Evolutionary conservation across 2,113 vertebrate genomes (phyloP).

Genomic region (Sigmodon hispidus): DNA sequence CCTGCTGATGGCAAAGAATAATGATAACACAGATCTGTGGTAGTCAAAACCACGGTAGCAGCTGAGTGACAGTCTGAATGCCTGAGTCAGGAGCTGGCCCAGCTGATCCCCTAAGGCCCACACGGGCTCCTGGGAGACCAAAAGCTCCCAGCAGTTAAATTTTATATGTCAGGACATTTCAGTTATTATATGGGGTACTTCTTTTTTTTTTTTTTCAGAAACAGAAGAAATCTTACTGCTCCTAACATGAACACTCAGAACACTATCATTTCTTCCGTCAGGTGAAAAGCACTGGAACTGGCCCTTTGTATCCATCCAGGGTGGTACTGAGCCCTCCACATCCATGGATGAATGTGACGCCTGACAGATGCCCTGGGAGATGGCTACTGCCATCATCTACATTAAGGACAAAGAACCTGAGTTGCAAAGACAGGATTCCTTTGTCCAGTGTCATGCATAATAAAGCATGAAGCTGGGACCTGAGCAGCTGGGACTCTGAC

Average conservation of each 20-base stretch:
- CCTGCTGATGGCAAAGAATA: neutral
- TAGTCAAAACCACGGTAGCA: neutral
- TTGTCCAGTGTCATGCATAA: neutral
- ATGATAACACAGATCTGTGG: neutral
- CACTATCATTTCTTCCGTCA: neutral
- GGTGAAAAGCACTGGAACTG: neutral
- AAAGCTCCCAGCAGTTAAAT: neutral
- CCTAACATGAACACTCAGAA: too few relatives aligned
- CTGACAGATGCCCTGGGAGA: neutral
- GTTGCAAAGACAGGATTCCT: neutral
- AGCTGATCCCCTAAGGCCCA: too few relatives aligned
- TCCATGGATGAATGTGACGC: rapidly evolving
- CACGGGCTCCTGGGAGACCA: neutral
- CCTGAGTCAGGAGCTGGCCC: neutral
- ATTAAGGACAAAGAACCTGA: neutral
- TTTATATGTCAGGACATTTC: constrained; percentile 7
- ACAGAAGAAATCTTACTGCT: neutral
- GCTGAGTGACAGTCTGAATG: neutral
- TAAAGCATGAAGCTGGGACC: neutral
- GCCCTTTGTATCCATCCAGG: neutral
- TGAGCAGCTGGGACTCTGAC: neutral
- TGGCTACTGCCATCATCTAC: neutral
- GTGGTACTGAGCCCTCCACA: neutral
- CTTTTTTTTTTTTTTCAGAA: neutral
- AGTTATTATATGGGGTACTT: neutral